Percentiles rank a stretch among this genome's conserved stretches.
These are phyloP conservation scores for Limonius californicus DNA, from an alignment of 1,140 invertebrate species.

Conservation along the genomic window DNA sequence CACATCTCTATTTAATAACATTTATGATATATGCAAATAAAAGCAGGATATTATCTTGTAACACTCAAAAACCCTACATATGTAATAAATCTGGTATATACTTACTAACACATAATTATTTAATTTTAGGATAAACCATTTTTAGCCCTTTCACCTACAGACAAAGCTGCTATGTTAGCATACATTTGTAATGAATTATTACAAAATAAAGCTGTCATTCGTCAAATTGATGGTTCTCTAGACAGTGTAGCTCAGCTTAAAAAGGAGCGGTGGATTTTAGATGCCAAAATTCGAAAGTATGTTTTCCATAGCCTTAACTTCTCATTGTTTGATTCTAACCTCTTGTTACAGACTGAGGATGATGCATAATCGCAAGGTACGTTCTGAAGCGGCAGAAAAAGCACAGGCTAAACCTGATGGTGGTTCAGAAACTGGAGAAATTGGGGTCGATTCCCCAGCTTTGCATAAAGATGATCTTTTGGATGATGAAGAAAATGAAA, in stretches of 20 bases:
- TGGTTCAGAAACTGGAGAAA: constrained; percentile 24
- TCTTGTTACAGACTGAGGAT: constrained; percentile 57
- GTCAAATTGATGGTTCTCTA: constrained; percentile 73
- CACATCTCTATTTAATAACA: background rate
- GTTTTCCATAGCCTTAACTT: constrained; percentile 43
- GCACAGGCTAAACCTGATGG: constrained; percentile 37
- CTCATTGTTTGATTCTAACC: constrained; percentile 1
- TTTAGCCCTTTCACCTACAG: constrained; percentile 77
- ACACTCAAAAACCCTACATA: too few relatives aligned
- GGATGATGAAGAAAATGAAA: constrained; percentile 61
- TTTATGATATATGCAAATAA: background rate
- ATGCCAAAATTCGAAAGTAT: constrained; percentile 86
- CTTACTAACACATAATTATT: constrained; percentile 53
- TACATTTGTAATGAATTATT: constrained; percentile 92
- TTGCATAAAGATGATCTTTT: constrained; percentile 52
- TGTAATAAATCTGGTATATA: background rate
- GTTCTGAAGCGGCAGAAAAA: constrained; percentile 68
- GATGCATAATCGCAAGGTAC: constrained; percentile 69
- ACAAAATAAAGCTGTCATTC: constrained; percentile 83
- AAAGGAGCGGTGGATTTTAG: constrained; percentile 77
- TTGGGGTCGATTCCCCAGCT: constrained; percentile 39
- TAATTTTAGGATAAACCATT: constrained; percentile 66
- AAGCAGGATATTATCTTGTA: background rate
- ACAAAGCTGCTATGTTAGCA: constrained; percentile 82
- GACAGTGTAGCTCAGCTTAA: constrained; percentile 71